Evolutionary conservation across 2,113 vertebrate genomes (phyloP).

Genomic region (Orcinus orca): DNA sequence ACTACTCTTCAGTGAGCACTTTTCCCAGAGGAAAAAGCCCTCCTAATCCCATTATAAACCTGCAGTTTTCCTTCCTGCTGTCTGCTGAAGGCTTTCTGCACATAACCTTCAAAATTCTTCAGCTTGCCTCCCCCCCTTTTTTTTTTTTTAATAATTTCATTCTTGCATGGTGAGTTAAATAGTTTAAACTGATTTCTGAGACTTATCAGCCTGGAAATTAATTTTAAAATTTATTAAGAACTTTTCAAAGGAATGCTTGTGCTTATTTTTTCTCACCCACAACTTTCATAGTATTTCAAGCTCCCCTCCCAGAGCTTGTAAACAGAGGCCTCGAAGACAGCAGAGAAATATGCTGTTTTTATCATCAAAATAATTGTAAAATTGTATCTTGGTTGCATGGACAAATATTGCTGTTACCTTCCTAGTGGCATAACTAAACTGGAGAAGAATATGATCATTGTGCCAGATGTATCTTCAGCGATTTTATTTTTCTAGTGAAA

Average conservation of each 20-base stretch:
- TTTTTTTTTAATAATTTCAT: slow-evolving; percentile 25
- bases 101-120: slow-evolving; percentile 59
- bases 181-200: slow-evolving; percentile 71
- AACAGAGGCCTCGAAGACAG: slow-evolving; percentile 12
- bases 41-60: slow-evolving; percentile 46
- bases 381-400: neutral
- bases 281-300: slow-evolving; percentile 52
- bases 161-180: slow-evolving; percentile 64
- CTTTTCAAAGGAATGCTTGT: slow-evolving; percentile 69
- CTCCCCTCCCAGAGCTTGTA: slow-evolving; percentile 36
- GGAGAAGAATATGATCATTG: neutral
- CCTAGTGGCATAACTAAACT: neutral
- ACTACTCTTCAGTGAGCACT: slow-evolving; percentile 64
- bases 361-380: slow-evolving; percentile 48
- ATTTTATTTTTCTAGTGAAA: neutral
- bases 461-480: neutral
- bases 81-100: slow-evolving; percentile 59
- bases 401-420: neutral
- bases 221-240: slow-evolving; percentile 68
- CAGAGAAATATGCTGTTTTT: slow-evolving; percentile 38
- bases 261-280: slow-evolving; percentile 50
- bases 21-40: slow-evolving; percentile 12
- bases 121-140: slow-evolving; percentile 46
- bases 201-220: slow-evolving; percentile 66
- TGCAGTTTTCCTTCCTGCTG: slow-evolving; percentile 70